Conservation (phyloP, 1,140 invertebrate species). For the Diorhabda carinulata region DNA sequence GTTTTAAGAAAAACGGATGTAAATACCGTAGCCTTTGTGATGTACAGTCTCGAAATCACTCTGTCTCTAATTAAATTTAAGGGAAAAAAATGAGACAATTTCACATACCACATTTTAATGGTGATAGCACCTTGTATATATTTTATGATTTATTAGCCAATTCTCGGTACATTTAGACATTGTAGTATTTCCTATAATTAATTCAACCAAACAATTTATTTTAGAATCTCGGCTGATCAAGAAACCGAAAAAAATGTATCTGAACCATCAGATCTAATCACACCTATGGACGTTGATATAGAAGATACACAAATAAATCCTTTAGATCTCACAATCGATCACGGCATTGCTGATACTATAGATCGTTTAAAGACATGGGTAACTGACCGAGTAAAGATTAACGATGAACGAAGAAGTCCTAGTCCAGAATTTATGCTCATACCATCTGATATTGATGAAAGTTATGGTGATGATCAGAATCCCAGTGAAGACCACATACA, state of each 20-base stretch:
- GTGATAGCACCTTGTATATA: too few relatives aligned
- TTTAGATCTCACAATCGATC: conserved; percentile 21
- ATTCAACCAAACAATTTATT: too few relatives aligned
- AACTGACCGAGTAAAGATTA: conserved; percentile 25
- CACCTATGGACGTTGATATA: conserved; percentile 12
- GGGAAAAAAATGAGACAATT: too few relatives aligned
- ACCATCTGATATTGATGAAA: neutral
- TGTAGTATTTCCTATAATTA: too few relatives aligned
- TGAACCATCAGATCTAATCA: neutral
- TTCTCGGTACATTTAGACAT: too few relatives aligned
- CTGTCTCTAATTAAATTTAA: too few relatives aligned
- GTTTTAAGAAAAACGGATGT: too few relatives aligned
- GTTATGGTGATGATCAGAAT: neutral
- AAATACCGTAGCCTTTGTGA: too few relatives aligned
- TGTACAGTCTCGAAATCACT: too few relatives aligned
- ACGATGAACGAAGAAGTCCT: conserved; percentile 24
- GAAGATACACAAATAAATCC: conserved; percentile 11
- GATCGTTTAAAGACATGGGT: conserved; percentile 29
- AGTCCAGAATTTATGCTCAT: conserved; percentile 28
- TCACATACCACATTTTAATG: too few relatives aligned
- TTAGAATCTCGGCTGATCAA: conserved; percentile 7
- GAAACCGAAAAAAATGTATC: conserved; percentile 5
- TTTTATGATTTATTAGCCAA: too few relatives aligned
- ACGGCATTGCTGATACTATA: conserved; percentile 18
- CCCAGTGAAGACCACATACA: neutral